These are phyloP conservation scores for Huso huso DNA, from an alignment of 2,797 vertebrate genomes.

Conservation along the genomic window DNA sequence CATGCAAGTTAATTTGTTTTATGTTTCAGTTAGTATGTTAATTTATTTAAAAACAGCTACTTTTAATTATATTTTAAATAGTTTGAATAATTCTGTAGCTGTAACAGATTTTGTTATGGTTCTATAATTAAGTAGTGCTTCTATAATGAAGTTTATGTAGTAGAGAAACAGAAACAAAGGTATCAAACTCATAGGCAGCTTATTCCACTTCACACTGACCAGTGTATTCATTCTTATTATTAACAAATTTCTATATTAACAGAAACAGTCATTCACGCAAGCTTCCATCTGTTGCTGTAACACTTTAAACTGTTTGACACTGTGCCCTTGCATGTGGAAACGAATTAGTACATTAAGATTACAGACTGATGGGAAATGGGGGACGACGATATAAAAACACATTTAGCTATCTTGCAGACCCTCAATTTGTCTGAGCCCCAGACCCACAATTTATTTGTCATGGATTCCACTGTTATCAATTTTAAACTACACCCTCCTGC, in stretches of 20 bases:
- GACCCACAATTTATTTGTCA: conserved; percentile 69
- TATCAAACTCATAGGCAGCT: no score
- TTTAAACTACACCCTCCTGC: conserved; percentile 51
- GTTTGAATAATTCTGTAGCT: no score
- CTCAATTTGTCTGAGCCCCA: conserved; percentile 54
- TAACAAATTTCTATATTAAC: neutral
- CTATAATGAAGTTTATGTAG: no score
- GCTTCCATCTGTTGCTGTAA: neutral
- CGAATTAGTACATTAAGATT: conserved; percentile 53
- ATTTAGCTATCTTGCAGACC: conserved; percentile 46
- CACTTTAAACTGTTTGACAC: conserved; percentile 24
- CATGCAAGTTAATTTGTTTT: no score
- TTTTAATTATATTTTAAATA: no score
- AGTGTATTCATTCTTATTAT: neutral
- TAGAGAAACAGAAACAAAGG: no score
- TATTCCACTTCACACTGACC: no score
- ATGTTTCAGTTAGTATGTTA: no score
- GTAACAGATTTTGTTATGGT: no score
- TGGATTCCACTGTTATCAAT: conserved; percentile 57
- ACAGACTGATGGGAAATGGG: conserved; percentile 35
- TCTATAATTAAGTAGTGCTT: no score
- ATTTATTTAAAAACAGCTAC: no score
- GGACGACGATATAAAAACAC: conserved; percentile 31
- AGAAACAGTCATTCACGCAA: neutral
- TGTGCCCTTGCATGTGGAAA: conserved; percentile 37